Evolutionary conservation across 2,113 vertebrate species (phyloP), one percentile per base, ranked within the genome.

Genomic region (Callocephalon fimbriatum): DNA sequence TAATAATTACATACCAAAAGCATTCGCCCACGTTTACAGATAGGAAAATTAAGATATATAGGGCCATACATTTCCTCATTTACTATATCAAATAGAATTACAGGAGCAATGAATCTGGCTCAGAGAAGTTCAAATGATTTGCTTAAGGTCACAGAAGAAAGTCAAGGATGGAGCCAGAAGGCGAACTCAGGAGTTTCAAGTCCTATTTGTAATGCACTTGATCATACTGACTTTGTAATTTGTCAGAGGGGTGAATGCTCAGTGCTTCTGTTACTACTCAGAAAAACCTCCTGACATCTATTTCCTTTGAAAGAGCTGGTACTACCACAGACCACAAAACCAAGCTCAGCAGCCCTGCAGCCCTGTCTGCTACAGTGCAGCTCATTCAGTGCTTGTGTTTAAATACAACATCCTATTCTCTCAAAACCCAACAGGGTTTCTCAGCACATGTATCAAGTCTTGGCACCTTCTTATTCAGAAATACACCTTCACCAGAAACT

Each of bases 31-130:
- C 3, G 4, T 84, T 90, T 86, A 48, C 86, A 93, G 96, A 90
- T 84, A 95, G 51, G 76, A 75, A 97, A 95, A 95, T 91, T 50
- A 91, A 95, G 92, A 92, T 61, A 85, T 83, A 95, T 90, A 89
- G 80, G 77, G n/a, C 70, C 51, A 44, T 82, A 63, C 44, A 91
- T n/a, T 91, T 95, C 90, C 90, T 96, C 88, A 84, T 95, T 90
- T 84, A 29, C 54, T 74, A 10, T 89, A 75, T 93, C 91, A 91
- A 65, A 89, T 68, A 29, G 90, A 96, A 95, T 94, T 76, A 91
- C 47, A 79, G 12, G 27, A 84, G 73, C 86, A 90, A 87, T 92
- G 79, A 72, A 87, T 96, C 86, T 94, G 79, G 31, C 79, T 84
- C 61, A 7, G 66, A 81, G 70, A 71, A 84, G 76, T 92, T 95